phyloP scores from a whole-genome alignment of 2,113 vertebrate genomes.

The Geococcyx californianus region DNA sequence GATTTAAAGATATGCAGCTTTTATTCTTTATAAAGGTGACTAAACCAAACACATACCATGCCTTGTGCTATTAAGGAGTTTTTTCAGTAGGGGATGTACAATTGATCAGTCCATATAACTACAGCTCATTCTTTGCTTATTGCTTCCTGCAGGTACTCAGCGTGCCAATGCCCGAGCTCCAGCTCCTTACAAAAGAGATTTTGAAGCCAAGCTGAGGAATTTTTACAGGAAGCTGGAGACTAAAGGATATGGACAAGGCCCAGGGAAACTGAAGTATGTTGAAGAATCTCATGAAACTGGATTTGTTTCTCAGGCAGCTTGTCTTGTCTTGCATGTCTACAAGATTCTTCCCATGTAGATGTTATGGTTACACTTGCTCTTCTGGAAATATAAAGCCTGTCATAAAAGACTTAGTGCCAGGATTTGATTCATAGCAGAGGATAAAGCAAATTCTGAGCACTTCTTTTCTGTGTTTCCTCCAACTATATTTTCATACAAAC shows the following conservation, averaged over 20 bases:
- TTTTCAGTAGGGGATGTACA: not conserved
- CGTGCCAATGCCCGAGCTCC: constrained; percentile 95
- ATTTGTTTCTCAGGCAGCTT: constrained; percentile 2
- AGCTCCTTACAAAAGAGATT: constrained; percentile 96
- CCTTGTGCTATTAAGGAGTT: not conserved
- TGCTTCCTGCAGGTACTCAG: constrained; percentile 86
- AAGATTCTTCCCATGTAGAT: not conserved
- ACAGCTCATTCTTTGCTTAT: not conserved
- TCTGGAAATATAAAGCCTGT: not conserved
- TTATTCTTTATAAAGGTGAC: not conserved
- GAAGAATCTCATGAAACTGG: not conserved
- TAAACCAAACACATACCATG: not conserved
- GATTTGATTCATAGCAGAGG: not conserved
- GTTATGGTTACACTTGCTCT: not conserved
- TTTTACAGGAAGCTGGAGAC: constrained; percentile 98
- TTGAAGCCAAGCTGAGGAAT: constrained; percentile 98
- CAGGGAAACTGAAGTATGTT: constrained; percentile 95
- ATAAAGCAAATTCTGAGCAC: not conserved
- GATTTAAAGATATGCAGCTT: not conserved
- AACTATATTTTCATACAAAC: not conserved
- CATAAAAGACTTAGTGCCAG: not conserved
- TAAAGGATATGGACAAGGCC: constrained; percentile 98
- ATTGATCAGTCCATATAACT: not conserved
- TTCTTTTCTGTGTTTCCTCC: not conserved
- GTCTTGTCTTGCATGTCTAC: not conserved